Base-by-base conservation (phyloP, 2,888 invertebrate genomes). In the Coleophora flavipennella region DNA sequence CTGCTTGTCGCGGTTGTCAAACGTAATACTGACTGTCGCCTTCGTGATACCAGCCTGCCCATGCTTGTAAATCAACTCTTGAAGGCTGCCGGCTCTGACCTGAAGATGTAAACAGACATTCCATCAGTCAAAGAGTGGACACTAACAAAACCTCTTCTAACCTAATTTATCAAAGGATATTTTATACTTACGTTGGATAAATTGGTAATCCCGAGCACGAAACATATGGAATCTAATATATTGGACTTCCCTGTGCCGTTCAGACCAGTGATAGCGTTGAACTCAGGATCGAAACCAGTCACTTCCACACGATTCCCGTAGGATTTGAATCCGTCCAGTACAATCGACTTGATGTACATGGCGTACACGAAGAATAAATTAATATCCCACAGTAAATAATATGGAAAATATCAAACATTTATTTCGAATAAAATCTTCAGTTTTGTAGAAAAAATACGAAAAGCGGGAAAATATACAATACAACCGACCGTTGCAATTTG, bases 161-260 rank as follows among this genome's bases (percentile, higher is more conserved):
- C n/a, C n/a, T n/a, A n/a, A n/a, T 6, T 20, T 20, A 4, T 20
- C 3, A 20, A 6, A 20, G 20, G 20, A 20, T 20, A 4, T 20
- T 20, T 13, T n/a, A n/a, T 44, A 79, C 86, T 88, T 87, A 96
- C 97, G 75, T 96, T 94, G 2, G 90, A 88, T 48, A 99, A 87
- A 74, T 97, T 97, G 12, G 93, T 91, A 38, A 99, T 97, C 39
- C 99, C 99, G 20, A 99, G 84, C 7, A 99, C 93, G 72, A 99
- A 99, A 72, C 99, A 99, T 72, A 99, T 98, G 0, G 96, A 91
- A 83, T 99, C 99, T 43, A 99, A 86, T 64, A 99, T 95, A 65
- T 99, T 99, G 0, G 97, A 98, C 79, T 99, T 99, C 28, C 99
- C 99, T 49, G 95, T 96, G 7, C 99, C 99, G 77, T 99, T 99